Conservation (phyloP, 2,888 invertebrate genomes). For the Geophilus truncorum region DNA sequence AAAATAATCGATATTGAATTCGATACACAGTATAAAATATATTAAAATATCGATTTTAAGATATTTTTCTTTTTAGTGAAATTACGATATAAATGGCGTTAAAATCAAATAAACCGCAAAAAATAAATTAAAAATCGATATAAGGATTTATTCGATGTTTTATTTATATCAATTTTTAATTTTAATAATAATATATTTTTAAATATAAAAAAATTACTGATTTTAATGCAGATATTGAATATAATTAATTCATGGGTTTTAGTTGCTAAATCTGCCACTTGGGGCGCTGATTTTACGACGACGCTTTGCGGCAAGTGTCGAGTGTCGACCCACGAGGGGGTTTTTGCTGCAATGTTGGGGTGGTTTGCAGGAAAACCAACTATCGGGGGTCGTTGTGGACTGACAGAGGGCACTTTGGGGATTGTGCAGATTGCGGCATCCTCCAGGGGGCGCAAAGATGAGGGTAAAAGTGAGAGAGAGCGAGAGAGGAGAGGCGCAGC, state of each 20-base stretch:
- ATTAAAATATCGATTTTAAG: too few species aligned
- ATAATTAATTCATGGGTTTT: not conserved
- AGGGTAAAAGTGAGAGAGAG: too few species aligned
- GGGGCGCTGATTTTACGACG: not conserved
- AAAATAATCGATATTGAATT: too few species aligned
- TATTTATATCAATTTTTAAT: too few species aligned
- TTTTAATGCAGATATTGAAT: not conserved
- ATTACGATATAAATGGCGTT: too few species aligned
- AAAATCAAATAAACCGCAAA: too few species aligned
- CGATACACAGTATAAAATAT: too few species aligned
- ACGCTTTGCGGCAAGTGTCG: not conserved
- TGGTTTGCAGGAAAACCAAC: not conserved
- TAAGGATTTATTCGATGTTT: too few species aligned
- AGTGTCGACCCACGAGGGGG: not conserved
- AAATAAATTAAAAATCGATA: too few species aligned
- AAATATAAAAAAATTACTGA: not conserved
- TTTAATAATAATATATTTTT: not conserved
- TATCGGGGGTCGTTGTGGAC: not conserved
- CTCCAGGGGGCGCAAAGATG: not conserved
- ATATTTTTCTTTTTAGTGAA: too few species aligned
- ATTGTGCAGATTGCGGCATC: conserved; percentile 13
- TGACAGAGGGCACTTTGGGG: conserved; percentile 12
- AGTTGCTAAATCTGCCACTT: not conserved
- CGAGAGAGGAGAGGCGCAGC: not conserved
- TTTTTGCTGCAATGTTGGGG: not conserved